Conservation (phyloP, 2,888 invertebrate species). For the Caenorhabditis becei region DNA sequence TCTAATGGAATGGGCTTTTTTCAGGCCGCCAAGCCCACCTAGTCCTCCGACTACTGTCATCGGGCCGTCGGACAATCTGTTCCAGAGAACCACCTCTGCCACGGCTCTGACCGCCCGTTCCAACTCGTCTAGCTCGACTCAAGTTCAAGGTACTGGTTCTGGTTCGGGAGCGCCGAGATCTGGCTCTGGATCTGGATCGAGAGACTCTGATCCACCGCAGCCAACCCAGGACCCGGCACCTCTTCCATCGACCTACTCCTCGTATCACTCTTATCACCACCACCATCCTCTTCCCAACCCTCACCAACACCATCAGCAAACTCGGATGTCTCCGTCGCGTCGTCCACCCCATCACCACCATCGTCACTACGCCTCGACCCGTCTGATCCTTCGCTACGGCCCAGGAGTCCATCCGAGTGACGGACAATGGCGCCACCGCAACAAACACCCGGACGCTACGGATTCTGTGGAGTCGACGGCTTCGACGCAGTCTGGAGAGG, state of each 20-base stretch:
- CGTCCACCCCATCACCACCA: conserved; percentile 7
- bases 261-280: neutral
- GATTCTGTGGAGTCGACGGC: conserved; percentile 45
- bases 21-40: conserved; percentile 21
- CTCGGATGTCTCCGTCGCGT: conserved; percentile 10
- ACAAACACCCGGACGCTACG: conserved; percentile 39
- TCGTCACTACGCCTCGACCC: conserved; percentile 16
- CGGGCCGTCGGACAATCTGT: conserved; percentile 38
- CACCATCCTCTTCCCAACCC: conserved; percentile 7
- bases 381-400: conserved; percentile 31
- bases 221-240: conserved; percentile 7
- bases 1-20: neutral
- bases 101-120: neutral
- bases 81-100: conserved; percentile 2
- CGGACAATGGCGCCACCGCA: neutral
- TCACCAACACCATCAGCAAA: conserved; percentile 4
- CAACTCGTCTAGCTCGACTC: conserved; percentile 14
- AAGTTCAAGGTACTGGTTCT: no score
- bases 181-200: no score
- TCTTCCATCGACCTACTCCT: conserved; percentile 13
- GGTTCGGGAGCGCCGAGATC: no score
- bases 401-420: conserved; percentile 2
- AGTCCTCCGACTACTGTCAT: conserved; percentile 14
- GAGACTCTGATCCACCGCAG: no score
- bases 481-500: conserved; percentile 24